A percentile compares a stretch with the other conserved stretches of the same genome.
These are phyloP conservation scores for Uropsilus gracilis DNA, from an alignment of 2,113 vertebrate species.

Conservation along the genomic window DNA sequence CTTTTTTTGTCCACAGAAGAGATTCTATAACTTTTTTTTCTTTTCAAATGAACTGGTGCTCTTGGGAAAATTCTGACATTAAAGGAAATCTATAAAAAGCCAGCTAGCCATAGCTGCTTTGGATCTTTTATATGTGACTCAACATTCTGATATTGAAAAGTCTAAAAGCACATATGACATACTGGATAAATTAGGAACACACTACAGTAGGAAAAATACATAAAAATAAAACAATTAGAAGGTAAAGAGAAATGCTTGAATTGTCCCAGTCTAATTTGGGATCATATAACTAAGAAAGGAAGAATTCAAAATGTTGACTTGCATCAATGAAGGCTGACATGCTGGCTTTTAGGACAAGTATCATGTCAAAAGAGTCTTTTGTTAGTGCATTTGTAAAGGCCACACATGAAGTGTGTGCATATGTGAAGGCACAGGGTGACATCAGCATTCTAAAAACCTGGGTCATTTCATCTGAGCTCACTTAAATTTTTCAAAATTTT, in stretches of 20 bases:
- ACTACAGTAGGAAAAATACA: background rate
- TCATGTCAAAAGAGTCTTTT: background rate
- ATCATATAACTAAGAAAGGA: background rate
- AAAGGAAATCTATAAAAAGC: conserved; percentile 25
- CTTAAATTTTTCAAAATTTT: background rate
- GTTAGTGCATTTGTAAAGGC: background rate
- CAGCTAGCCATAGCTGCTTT: background rate
- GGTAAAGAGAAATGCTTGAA: background rate
- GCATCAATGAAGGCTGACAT: background rate
- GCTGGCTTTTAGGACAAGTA: background rate
- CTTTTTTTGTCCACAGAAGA: background rate
- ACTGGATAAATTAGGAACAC: background rate
- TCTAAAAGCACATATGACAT: background rate
- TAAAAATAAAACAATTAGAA: background rate
- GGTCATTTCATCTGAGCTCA: background rate
- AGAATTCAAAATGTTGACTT: too few species aligned
- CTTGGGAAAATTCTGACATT: background rate
- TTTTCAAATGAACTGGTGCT: conserved; percentile 21
- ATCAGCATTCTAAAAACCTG: background rate
- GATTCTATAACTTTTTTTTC: background rate
- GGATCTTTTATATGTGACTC: conserved; percentile 12
- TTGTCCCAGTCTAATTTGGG: background rate
- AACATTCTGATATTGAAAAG: background rate
- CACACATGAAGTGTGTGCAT: too few species aligned
- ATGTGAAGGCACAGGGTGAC: background rate